phyloP scores from a whole-genome alignment of 2,888 invertebrate genomes.

The Cyaniris semiargus region DNA sequence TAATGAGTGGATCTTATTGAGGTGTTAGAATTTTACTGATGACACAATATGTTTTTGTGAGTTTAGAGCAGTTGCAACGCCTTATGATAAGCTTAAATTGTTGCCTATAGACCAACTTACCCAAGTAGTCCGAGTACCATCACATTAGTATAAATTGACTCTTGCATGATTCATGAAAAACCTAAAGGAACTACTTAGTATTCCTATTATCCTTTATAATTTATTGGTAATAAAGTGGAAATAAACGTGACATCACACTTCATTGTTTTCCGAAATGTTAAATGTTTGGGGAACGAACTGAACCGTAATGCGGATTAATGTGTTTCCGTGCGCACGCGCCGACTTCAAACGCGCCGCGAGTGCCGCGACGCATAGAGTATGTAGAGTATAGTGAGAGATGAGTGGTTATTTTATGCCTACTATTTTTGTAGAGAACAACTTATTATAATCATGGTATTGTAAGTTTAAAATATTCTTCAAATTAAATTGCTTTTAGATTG shows the following conservation, averaged over 20 bases:
- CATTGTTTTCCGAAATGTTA: constrained; percentile 54
- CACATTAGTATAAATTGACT: too few species aligned
- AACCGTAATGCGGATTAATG: constrained; percentile 56
- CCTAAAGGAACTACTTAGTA: background rate
- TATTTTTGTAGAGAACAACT: background rate
- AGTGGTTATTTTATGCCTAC: constrained; percentile 6
- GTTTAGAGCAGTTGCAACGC: too few species aligned
- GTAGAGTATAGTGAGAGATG: constrained; percentile 5
- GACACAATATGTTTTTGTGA: too few species aligned
- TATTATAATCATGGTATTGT: too few species aligned
- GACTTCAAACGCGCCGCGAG: constrained; percentile 54
- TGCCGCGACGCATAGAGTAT: constrained; percentile 51
- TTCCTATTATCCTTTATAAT: constrained; percentile 2
- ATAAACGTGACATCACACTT: constrained; percentile 32
- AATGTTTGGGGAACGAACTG: constrained; percentile 48
- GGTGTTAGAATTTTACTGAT: background rate
- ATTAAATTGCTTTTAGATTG: too few species aligned
- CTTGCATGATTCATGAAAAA: too few species aligned
- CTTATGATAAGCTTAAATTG: too few species aligned
- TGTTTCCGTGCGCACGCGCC: constrained; percentile 69
- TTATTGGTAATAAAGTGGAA: constrained; percentile 21
- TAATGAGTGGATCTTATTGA: background rate
- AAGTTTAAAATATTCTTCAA: too few species aligned
- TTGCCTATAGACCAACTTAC: too few species aligned
- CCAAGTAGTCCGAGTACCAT: too few species aligned